Evolutionary conservation across 35 echinoderm and acorn worm species (phyloP).

Genomic region (Amphiura filiformis): DNA sequence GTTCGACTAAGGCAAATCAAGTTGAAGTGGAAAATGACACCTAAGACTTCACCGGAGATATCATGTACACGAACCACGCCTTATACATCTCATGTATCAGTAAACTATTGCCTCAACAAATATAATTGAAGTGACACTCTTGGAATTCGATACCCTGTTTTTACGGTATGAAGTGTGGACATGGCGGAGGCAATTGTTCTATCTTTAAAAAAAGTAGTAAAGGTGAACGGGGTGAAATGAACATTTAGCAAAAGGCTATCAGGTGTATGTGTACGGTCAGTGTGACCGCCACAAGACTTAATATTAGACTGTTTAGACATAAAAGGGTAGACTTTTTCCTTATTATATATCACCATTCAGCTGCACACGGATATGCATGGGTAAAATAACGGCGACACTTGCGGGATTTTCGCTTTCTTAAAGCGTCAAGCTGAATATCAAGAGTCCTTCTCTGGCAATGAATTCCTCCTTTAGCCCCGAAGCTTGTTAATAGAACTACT

Average conservation of each 20-base stretch:
- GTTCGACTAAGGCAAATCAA: too few relatives aligned
- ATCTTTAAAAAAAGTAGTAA: neutral
- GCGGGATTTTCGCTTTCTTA: constrained; percentile 7
- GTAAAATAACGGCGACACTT: neutral
- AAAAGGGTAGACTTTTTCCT: neutral
- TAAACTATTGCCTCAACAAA: neutral
- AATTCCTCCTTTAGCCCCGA: neutral
- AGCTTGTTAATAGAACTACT: neutral
- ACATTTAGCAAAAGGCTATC: constrained; percentile 4
- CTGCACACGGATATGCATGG: neutral
- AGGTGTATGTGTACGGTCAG: neutral
- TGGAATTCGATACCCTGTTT: neutral
- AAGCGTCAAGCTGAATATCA: neutral
- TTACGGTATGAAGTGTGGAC: neutral
- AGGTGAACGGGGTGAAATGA: neutral
- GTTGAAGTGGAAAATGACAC: too few relatives aligned
- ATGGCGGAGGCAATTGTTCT: neutral
- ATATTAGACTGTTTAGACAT: neutral
- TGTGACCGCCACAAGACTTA: neutral
- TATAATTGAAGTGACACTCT: too few relatives aligned
- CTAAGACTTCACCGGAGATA: neutral
- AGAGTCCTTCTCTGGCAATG: neutral
- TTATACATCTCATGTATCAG: neutral
- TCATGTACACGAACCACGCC: neutral
- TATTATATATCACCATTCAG: neutral